Evolutionary conservation across 2,797 vertebrate species (phyloP).

Genomic region (Taenioides sp.): DNA sequence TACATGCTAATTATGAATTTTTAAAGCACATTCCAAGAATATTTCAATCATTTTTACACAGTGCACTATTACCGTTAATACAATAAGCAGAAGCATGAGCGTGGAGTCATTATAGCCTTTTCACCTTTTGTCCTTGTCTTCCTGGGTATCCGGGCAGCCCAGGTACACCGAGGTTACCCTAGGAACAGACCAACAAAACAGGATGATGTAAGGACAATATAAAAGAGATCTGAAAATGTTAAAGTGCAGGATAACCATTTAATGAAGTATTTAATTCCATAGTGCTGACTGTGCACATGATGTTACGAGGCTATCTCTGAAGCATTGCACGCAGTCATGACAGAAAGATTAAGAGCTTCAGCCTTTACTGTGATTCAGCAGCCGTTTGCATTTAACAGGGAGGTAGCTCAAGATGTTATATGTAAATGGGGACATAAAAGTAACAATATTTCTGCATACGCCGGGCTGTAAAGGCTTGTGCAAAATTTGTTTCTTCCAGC

Average conservation of each 20-base stretch:
- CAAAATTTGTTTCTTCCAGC: neutral
- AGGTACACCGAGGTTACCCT: slow-evolving; percentile 92
- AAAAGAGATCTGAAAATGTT: slow-evolving; percentile 17
- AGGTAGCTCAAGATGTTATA: slow-evolving; percentile 23
- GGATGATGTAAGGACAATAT: slow-evolving; percentile 11
- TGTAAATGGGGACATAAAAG: slow-evolving; percentile 31
- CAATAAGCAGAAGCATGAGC: neutral
- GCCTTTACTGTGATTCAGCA: slow-evolving; percentile 2
- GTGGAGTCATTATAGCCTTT: slow-evolving; percentile 4
- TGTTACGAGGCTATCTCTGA: slow-evolving; percentile 22
- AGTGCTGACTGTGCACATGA: slow-evolving; percentile 28
- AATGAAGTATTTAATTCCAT: slow-evolving; percentile 26
- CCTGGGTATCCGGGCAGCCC: slow-evolving; percentile 93
- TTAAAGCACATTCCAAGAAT: neutral
- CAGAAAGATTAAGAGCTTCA: slow-evolving; percentile 40
- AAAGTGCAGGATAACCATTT: slow-evolving; percentile 12
- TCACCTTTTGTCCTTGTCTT: slow-evolving; percentile 90
- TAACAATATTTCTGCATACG: slow-evolving; percentile 18
- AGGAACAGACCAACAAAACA: slow-evolving; percentile 17
- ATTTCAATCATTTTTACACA: neutral
- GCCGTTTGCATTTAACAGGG: slow-evolving; percentile 11
- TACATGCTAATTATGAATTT: slow-evolving; percentile 10
- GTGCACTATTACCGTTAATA: neutral
- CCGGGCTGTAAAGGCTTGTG: neutral
- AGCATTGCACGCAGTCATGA: slow-evolving; percentile 21